These are phyloP conservation scores for Drosophila conformis DNA, from an alignment of 2,888 invertebrate species.

Conservation along the genomic window DNA sequence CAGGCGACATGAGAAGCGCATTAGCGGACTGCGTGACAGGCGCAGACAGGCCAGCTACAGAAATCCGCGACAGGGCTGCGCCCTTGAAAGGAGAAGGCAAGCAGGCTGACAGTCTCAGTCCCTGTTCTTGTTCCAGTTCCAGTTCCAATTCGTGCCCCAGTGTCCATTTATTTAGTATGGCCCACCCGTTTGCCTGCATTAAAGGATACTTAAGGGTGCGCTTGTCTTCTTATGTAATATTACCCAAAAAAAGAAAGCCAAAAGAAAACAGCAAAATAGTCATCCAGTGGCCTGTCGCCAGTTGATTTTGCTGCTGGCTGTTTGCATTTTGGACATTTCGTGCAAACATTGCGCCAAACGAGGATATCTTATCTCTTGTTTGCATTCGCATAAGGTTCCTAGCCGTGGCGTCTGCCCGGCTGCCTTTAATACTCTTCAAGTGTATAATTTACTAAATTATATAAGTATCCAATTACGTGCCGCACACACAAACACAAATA, in stretches of 20 bases:
- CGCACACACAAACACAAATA: slow-evolving; percentile 34
- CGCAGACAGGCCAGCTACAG: slow-evolving; percentile 31
- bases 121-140: slow-evolving; percentile 1
- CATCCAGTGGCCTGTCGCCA: slow-evolving; percentile 37
- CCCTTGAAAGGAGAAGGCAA: slow-evolving; percentile 35
- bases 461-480: slow-evolving; percentile 77
- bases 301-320: slow-evolving; percentile 58
- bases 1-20: slow-evolving; percentile 82
- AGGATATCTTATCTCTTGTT: slow-evolving; percentile 83
- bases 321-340: slow-evolving; percentile 71
- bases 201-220: slow-evolving; percentile 73
- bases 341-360: slow-evolving; percentile 67
- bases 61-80: slow-evolving; percentile 35
- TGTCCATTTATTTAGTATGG: neutral
- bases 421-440: slow-evolving; percentile 78
- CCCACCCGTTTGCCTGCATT: slow-evolving; percentile 35
- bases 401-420: slow-evolving; percentile 54
- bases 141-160: slow-evolving; percentile 4
- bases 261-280: slow-evolving; percentile 18
- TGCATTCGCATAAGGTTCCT: slow-evolving; percentile 75
- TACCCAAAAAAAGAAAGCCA: slow-evolving; percentile 48
- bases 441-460: slow-evolving; percentile 79
- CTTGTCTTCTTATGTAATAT: slow-evolving; percentile 68
- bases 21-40: slow-evolving; percentile 73
- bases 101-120: slow-evolving; percentile 3